Conservation (phyloP, 1,140 invertebrate species). For the Camponotus vicinus region DNA sequence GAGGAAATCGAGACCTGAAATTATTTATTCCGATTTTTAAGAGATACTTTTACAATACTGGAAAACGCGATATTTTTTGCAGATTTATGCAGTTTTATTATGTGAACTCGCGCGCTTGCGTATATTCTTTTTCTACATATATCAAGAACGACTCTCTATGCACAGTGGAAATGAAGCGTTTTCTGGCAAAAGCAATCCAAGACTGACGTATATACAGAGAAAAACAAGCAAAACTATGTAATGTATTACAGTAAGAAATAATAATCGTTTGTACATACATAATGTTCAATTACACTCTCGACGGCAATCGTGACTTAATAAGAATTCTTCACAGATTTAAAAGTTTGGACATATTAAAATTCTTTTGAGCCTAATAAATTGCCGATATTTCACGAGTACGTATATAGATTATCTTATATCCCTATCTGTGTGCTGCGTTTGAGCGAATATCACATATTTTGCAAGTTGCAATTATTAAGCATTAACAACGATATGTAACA, state of each 20-base stretch:
- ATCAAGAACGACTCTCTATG: constrained; percentile 68
- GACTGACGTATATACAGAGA: constrained; percentile 84
- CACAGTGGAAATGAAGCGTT: constrained; percentile 75
- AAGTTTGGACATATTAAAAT: constrained; percentile 77
- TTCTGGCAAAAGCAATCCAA: constrained; percentile 85
- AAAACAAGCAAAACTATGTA: constrained; percentile 83
- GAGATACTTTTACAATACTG: not conserved
- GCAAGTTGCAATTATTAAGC: constrained; percentile 39
- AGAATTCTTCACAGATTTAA: constrained; percentile 77
- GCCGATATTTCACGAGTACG: constrained; percentile 77
- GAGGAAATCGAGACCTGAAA: not conserved
- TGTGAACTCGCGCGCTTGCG: constrained; percentile 29
- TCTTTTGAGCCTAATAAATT: constrained; percentile 80
- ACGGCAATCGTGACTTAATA: constrained; percentile 86
- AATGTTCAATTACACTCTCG: constrained; percentile 85
- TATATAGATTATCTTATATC: constrained; percentile 70
- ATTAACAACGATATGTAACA: constrained; percentile 42
- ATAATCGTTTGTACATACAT: constrained; percentile 86
- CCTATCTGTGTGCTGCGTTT: constrained; percentile 64
- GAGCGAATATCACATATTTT: constrained; percentile 45
- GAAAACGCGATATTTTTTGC: not conserved
- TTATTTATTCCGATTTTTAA: constrained; percentile 29
- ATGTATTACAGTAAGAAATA: constrained; percentile 84
- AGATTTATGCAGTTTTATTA: constrained; percentile 56
- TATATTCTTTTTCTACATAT: constrained; percentile 75